These are phyloP conservation scores for Aldrovandia affinis DNA, from an alignment of 2,797 vertebrate species.

Conservation along the genomic window DNA sequence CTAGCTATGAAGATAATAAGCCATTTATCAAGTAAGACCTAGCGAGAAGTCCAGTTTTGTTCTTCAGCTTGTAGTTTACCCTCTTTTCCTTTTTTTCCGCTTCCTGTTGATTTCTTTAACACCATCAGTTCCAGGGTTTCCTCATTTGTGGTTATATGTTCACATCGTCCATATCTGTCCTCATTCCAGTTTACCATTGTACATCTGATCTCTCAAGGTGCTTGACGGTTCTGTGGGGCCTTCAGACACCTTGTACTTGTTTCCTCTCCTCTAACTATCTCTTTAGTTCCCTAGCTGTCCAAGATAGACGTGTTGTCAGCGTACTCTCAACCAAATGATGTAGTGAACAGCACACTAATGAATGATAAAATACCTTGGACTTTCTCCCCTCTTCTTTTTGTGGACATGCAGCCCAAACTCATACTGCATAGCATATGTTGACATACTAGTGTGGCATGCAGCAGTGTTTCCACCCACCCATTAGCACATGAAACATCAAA, in stretches of 20 bases:
- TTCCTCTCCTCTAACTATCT: conserved; percentile 58
- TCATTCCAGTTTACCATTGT: conserved; percentile 33
- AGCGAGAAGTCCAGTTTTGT: conserved; percentile 87
- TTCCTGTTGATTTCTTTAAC: conserved; percentile 68
- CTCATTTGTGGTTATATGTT: conserved; percentile 54
- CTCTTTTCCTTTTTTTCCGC: conserved; percentile 70
- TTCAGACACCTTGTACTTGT: conserved; percentile 58
- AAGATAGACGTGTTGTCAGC: conserved; percentile 52
- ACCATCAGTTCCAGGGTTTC: conserved; percentile 55
- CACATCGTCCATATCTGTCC: conserved; percentile 50
- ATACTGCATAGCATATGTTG: conserved; percentile 61
- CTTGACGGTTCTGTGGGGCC: conserved; percentile 64
- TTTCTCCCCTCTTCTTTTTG: conserved; percentile 1
- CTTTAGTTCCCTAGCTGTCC: conserved; percentile 57
- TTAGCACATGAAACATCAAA: conserved; percentile 29
- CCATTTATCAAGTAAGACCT: conserved; percentile 99
- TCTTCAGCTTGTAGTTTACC: conserved; percentile 70
- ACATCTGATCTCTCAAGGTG: conserved; percentile 55
- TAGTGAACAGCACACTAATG: conserved; percentile 20
- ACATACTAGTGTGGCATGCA: conserved; percentile 52
- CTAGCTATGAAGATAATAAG: conserved; percentile 99
- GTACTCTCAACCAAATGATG: conserved; percentile 42
- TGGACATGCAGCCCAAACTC: conserved; percentile 50
- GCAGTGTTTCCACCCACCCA: conserved; percentile 50
- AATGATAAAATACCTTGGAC: neutral